Conservation (phyloP, 2,888 invertebrate genomes). For the Villa cingulata region DNA sequence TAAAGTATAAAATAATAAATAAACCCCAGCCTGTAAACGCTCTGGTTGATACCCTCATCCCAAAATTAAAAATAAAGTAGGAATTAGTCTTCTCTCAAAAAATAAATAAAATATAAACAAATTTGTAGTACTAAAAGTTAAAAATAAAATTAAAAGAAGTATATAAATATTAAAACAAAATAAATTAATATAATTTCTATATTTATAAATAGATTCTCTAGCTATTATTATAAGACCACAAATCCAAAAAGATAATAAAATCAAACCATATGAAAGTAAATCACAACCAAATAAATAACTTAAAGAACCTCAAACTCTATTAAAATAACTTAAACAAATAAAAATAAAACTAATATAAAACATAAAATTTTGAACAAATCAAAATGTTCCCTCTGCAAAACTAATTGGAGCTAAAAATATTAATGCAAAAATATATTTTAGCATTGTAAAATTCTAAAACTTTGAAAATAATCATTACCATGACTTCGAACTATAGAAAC, state of each 20-base stretch:
- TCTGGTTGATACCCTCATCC: constrained; percentile 56
- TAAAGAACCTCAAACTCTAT: constrained; percentile 32
- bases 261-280: constrained; percentile 41
- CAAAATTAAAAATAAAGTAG: constrained; percentile 50
- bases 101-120: constrained; percentile 54
- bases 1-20: constrained; percentile 59
- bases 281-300: constrained; percentile 39
- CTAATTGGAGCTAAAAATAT: constrained; percentile 40
- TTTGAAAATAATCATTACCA: constrained; percentile 50
- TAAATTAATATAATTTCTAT: constrained; percentile 17
- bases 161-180: constrained; percentile 38
- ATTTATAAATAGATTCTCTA: constrained; percentile 23
- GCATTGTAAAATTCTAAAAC: constrained; percentile 45
- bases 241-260: constrained; percentile 47
- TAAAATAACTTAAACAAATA: constrained; percentile 33
- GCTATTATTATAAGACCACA: constrained; percentile 44
- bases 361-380: constrained; percentile 40
- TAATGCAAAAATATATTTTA: constrained; percentile 41
- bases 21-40: constrained; percentile 49
- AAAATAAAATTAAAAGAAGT: constrained; percentile 42
- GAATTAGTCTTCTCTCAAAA: constrained; percentile 58
- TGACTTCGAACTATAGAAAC: constrained; percentile 46
- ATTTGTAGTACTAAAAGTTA: constrained; percentile 44
- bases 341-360: constrained; percentile 40
- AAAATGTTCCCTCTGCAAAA: constrained; percentile 41